Conservation (phyloP, 2,113 vertebrate genomes). For the Protobothrops mucrosquamatus region DNA sequence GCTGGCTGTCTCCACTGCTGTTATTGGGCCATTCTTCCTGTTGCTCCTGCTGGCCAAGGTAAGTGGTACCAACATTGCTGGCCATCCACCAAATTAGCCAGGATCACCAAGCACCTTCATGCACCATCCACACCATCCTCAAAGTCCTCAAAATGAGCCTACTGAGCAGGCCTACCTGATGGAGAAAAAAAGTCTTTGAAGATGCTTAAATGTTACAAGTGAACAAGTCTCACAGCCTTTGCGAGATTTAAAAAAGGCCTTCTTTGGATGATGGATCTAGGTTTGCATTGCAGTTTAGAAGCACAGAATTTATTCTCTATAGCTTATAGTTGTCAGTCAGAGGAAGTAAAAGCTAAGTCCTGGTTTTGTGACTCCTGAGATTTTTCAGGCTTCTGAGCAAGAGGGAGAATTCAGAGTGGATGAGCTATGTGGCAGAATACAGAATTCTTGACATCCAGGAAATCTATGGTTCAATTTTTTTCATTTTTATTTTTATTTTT, state of each 20-base stretch:
- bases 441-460: not conserved
- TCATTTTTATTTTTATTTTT: not conserved
- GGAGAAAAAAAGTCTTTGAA: not conserved
- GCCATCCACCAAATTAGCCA: not conserved
- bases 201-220: not conserved
- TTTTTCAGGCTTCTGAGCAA: not conserved
- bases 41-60: no score
- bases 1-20: no score
- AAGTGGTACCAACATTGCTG: not conserved
- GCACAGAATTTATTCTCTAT: not conserved
- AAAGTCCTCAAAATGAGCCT: not conserved
- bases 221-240: not conserved
- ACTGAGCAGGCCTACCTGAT: not conserved
- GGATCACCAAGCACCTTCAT: not conserved
- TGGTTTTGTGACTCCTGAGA: not conserved
- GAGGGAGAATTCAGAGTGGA: not conserved
- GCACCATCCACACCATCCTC: not conserved
- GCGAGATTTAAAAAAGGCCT: not conserved
- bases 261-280: not conserved
- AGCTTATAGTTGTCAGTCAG: not conserved
- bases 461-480: no score
- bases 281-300: not conserved
- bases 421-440: not conserved
- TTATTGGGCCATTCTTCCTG: no score
- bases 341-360: not conserved